These are phyloP conservation scores for Pagetopsis macropterus DNA, from an alignment of 2,797 vertebrate species.

Conservation along the genomic window DNA sequence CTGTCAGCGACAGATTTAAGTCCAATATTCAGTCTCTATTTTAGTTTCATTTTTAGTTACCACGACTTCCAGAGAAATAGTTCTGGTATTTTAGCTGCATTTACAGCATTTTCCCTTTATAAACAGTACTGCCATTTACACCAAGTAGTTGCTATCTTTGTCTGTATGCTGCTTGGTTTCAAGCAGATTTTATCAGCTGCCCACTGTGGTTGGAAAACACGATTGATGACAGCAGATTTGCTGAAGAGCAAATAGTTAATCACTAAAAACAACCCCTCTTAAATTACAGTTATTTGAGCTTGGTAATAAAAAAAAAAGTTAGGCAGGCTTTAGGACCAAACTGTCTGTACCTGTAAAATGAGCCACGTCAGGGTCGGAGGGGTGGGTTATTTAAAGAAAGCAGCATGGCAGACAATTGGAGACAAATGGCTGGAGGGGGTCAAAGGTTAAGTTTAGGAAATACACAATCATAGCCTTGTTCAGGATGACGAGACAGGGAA, in stretches of 20 bases:
- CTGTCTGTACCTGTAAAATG: conserved; percentile 22
- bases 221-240: neutral
- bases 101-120: no score
- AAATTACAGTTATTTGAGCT: neutral
- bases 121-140: neutral
- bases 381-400: conserved; percentile 51
- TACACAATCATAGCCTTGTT: conserved; percentile 72
- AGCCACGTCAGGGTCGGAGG: conserved; percentile 21
- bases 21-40: neutral
- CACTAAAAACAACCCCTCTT: neutral
- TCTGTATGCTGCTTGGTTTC: neutral
- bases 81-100: neutral
- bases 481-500: conserved; percentile 60
- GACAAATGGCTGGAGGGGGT: conserved; percentile 64
- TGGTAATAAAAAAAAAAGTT: neutral
- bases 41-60: neutral
- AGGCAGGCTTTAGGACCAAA: conserved; percentile 11
- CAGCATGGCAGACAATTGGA: conserved; percentile 56
- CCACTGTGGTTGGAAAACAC: neutral
- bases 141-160: neutral
- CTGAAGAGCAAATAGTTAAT: neutral
- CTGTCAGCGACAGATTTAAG: neutral
- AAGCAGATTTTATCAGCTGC: neutral
- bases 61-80: neutral
- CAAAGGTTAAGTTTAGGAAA: conserved; percentile 77